These are phyloP conservation scores for Musca vetustissima DNA, from an alignment of 1,140 invertebrate species.

Conservation along the genomic window DNA sequence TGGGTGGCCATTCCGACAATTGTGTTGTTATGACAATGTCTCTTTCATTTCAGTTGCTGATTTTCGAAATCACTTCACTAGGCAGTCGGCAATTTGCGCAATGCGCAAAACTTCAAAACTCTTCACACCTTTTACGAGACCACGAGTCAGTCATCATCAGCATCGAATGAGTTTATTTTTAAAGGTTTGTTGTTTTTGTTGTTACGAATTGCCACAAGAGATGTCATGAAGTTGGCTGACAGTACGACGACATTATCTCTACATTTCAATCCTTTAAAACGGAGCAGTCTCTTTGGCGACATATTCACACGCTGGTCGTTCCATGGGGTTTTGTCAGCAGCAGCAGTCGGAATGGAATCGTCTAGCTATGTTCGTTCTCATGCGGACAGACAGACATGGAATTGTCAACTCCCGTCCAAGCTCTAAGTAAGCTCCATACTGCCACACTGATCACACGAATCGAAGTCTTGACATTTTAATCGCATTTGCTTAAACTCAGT, in stretches of 20 bases:
- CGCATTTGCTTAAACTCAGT: slow-evolving; percentile 55
- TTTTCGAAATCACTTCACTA: no score
- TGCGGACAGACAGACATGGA: background rate
- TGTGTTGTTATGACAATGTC: slow-evolving; percentile 23
- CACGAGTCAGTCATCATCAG: background rate
- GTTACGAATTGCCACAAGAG: background rate
- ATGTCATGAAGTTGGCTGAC: slow-evolving; percentile 15
- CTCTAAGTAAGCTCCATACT: no score
- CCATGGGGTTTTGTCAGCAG: background rate
- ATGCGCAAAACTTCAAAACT: slow-evolving; percentile 4
- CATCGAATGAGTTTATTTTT: background rate
- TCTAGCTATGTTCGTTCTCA: no score
- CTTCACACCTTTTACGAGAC: slow-evolving; percentile 5
- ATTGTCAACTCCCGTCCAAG: background rate
- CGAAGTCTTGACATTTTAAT: slow-evolving; percentile 54
- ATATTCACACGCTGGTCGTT: slow-evolving; percentile 39
- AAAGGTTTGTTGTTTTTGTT: background rate
- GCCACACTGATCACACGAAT: background rate
- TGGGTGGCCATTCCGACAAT: slow-evolving; percentile 12
- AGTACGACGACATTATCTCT: slow-evolving; percentile 15
- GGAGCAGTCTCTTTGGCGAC: slow-evolving; percentile 21
- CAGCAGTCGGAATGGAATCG: background rate
- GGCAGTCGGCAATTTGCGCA: no score
- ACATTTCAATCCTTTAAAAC: slow-evolving; percentile 21
- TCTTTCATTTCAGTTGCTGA: background rate